Base-by-base conservation (phyloP, 2,888 invertebrate species). In the Clostera curtula region DNA sequence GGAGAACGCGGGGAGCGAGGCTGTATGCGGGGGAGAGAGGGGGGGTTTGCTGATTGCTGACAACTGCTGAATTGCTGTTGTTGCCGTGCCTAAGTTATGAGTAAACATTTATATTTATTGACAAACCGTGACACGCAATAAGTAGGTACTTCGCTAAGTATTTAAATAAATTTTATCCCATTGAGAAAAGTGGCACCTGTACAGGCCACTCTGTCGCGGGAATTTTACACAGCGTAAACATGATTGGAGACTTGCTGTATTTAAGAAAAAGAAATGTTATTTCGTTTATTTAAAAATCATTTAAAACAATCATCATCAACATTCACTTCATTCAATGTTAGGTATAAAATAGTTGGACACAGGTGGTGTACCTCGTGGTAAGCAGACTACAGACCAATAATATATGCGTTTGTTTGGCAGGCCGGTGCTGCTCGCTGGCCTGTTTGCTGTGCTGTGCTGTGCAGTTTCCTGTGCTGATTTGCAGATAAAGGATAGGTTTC, bases 391-490 rank as follows among this genome's bases (percentile, higher is more conserved):
- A 55, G 52, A 67, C 71, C n/a, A n/a, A n/a, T 82, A 82, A 82
- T 67, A 48, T 55, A 52, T 62, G 55, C 66, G 60, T 82, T 83
- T 82, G 80, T 83, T 83, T 74, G 83, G 74, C 83, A 83, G 83
- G 83, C 82, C 82, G 83, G 83, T 82, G 82, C 70, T 71, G 82
- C 73, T 51, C 70, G 83, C 79, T 82, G 82, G 83, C 82, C 82
- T 80, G 79, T 73, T 68, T 76, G 79, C 80, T 75, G 80, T 72
- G 76, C n/a, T n/a, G n/a, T n/a, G n/a, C n/a, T n/a, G n/a, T n/a
- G 77, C 82, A 75, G 82, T 76, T 56, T 77, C 68, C 76, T 70
- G 77, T 77, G 76, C 80, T 73, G 80, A 70, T 82, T 82, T 77
- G 71, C 82, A 80, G 82, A 75, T 82, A 46, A 41, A 57, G 59